A percentile compares a stretch with the other conserved stretches of the same genome.
Evolutionary conservation across 2,888 invertebrate species (phyloP).

Genomic region (Cataglyphis rosenhaueri): DNA sequence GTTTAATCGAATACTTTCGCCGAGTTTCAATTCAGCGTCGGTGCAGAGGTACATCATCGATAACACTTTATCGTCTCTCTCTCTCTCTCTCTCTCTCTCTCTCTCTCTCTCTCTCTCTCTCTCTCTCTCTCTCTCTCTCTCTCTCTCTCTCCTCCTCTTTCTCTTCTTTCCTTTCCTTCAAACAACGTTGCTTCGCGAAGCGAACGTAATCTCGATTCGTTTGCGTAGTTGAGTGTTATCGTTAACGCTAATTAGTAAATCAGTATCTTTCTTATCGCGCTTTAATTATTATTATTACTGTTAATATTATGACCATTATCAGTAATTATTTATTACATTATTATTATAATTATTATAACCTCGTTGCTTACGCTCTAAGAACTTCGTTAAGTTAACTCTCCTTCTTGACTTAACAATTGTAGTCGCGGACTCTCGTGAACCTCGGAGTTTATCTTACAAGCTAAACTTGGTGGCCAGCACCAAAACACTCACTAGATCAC

Average conservation of each 20-base stretch:
- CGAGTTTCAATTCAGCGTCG: slow-evolving; percentile 24
- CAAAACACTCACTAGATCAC: slow-evolving; percentile 84
- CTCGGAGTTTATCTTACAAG: slow-evolving; percentile 78
- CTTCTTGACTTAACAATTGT: slow-evolving; percentile 69
- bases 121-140: no score
- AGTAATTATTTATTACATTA: slow-evolving; percentile 46
- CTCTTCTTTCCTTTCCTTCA: not conserved
- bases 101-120: no score
- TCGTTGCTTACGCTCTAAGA: slow-evolving; percentile 73
- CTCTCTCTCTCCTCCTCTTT: no score
- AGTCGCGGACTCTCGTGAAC: slow-evolving; percentile 68
- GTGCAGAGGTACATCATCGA: slow-evolving; percentile 39
- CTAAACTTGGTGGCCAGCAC: slow-evolving; percentile 85
- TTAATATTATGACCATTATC: slow-evolving; percentile 45
- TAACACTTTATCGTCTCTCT: slow-evolving; percentile 15
- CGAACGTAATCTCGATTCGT: slow-evolving; percentile 21
- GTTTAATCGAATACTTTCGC: slow-evolving; percentile 40
- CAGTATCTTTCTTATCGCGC: slow-evolving; percentile 36
- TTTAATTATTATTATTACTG: slow-evolving; percentile 36
- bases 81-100: not conserved
- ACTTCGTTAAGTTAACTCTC: slow-evolving; percentile 73
- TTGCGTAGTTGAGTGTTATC: slow-evolving; percentile 47
- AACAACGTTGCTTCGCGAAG: slow-evolving; percentile 5
- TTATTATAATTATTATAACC: slow-evolving; percentile 69
- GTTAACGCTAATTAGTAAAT: slow-evolving; percentile 49